A percentile compares a stretch with the other conserved stretches of the same genome.
phyloP scores from a whole-genome alignment of 2,113 vertebrate genomes.

The Scytalopus superciliaris region DNA sequence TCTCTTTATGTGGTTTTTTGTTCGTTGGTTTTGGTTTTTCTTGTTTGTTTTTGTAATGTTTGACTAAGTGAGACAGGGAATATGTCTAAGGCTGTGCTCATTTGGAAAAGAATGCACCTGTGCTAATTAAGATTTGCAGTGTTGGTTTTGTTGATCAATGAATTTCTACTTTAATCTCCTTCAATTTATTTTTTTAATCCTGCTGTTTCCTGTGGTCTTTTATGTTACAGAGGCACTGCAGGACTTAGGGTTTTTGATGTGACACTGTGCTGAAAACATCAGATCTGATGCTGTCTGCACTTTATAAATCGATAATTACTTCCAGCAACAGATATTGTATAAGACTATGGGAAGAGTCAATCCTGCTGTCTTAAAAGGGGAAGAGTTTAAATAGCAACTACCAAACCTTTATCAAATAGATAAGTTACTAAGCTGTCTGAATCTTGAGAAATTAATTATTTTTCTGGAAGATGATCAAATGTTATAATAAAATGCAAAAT shows the following conservation, averaged over 20 bases:
- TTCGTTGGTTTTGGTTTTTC: too few species aligned
- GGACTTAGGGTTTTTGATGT: not conserved
- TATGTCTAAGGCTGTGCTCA: not conserved
- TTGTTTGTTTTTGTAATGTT: not conserved
- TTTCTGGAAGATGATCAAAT: not conserved
- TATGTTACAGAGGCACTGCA: not conserved
- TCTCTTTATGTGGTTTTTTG: too few species aligned
- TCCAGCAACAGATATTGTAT: not conserved
- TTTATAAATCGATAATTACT: not conserved
- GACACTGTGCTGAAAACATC: not conserved
- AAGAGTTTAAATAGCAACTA: not conserved
- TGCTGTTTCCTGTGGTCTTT: not conserved
- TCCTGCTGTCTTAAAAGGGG: not conserved
- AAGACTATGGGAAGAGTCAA: not conserved
- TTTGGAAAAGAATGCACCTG: not conserved
- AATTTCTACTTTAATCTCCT: not conserved
- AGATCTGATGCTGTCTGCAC: not conserved
- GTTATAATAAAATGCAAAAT: not conserved
- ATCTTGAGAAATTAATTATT: not conserved
- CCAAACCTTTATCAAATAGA: not conserved
- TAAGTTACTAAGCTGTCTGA: not conserved
- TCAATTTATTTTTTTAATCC: not conserved
- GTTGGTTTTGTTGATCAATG: not conserved
- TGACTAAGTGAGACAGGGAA: not conserved
- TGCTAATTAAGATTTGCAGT: not conserved